Percentiles rank a stretch among this genome's conserved stretches.
Conservation (phyloP, 2,797 vertebrate species). For the Danio aesculapii region DNA sequence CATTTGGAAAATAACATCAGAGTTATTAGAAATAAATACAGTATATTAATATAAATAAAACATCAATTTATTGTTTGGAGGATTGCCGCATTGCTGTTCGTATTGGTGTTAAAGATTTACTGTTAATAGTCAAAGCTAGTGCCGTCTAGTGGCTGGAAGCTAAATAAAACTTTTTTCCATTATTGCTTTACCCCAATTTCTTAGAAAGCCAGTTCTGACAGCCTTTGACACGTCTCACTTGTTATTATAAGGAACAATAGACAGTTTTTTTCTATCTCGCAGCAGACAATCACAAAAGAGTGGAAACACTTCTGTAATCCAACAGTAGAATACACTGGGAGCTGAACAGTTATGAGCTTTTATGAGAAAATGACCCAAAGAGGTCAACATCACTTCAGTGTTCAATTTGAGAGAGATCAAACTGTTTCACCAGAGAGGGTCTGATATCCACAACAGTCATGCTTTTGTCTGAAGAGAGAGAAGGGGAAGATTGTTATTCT, state of each 20-base stretch:
- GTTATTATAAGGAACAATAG: constrained; percentile 38
- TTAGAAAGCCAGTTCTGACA: constrained; percentile 35
- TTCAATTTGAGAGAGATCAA: constrained; percentile 26
- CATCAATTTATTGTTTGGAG: too few species aligned
- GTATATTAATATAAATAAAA: too few species aligned
- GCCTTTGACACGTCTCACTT: constrained; percentile 16
- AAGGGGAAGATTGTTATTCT: not conserved
- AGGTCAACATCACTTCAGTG: constrained; percentile 40
- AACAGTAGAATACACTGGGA: not conserved
- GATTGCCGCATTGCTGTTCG: too few species aligned
- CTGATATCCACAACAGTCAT: not conserved
- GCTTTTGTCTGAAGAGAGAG: not conserved
- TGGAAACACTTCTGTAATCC: not conserved
- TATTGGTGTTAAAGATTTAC: too few species aligned
- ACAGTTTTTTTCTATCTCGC: not conserved
- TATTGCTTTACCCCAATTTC: not conserved
- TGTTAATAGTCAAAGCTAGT: not conserved
- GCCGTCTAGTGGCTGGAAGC: not conserved
- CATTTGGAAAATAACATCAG: too few species aligned
- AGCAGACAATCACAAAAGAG: constrained; percentile 1
- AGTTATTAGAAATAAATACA: too few species aligned
- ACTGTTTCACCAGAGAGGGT: constrained; percentile 24
- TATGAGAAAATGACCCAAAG: constrained; percentile 29
- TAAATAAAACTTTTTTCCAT: not conserved
- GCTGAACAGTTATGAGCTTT: constrained; percentile 17